Base-by-base conservation (phyloP, 1,140 invertebrate genomes). In the Rhopalosiphum maidis region DNA sequence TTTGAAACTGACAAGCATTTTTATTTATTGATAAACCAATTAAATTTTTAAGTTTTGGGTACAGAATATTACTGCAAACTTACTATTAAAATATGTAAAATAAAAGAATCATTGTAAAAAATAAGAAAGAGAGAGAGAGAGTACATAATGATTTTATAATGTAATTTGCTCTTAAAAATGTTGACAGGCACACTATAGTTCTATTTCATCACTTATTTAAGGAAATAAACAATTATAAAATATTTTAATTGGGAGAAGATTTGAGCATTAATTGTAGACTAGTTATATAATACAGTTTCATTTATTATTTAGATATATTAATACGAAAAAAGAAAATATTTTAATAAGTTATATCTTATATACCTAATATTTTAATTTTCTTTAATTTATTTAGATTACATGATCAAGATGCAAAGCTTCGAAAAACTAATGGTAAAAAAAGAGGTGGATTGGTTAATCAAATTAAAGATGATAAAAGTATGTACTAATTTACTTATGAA, bases 351-450 rank as follows among this genome's bases (percentile, higher is more conserved):
- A 54, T 88, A 8, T 51, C n/a, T 54, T n/a, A 51, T 41, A 8
- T 22, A 88, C 6, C n/a, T 48, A 88, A 51, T 51, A 48, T 48
- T 30, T 18, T 51, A 18, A 25, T 15, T 43, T 46, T 43, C 9
- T 88, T 88, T 21, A 22, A 60, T 30, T 60, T 90, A 3, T 54
- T 86, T 54, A 93, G 91, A 51, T 83, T 93, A 54, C 91, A 93
- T 43, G 91, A 93, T 43, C 85, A 93, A 93, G 91, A 93, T 93
- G 91, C 55, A 43, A 93, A 85, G 15, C 54, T 85, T 54, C 77
- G 91, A 86, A 93, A 93, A 85, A 93, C 41, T 25, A 93, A 93
- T 86, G 82, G 91, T n/a, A 93, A 93, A 55, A 93, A 93, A 55
- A 86, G 48, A 85, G 43, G 82, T 48, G 46, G 77, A 41, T 35